These are phyloP conservation scores for Rhynchophorus ferrugineus DNA, from an alignment of 1,140 invertebrate genomes.

Conservation along the genomic window DNA sequence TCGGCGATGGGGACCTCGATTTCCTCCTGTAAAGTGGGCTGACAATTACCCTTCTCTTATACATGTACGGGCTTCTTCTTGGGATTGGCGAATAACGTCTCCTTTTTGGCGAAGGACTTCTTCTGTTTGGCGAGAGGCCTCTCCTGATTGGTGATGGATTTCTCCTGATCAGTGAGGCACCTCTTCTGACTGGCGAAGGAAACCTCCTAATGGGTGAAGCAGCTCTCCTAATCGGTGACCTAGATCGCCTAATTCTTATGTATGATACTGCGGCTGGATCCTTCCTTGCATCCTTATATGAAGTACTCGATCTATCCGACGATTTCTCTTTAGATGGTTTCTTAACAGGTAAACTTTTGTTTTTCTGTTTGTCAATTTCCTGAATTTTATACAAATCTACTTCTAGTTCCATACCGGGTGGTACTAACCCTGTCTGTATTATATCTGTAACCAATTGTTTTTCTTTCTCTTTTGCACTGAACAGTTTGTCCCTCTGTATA, in stretches of 20 bases:
- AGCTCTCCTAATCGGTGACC: not conserved
- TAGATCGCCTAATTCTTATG: not conserved
- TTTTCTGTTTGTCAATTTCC: conserved; percentile 1
- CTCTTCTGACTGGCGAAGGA: not conserved
- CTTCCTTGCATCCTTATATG: not conserved
- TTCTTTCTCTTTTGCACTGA: conserved; percentile 35
- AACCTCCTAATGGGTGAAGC: not conserved
- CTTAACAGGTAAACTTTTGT: not conserved
- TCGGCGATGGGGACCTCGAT: not conserved
- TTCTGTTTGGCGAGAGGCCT: not conserved
- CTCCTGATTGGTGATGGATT: not conserved
- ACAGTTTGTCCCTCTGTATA: conserved; percentile 36
- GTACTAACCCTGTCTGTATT: conserved; percentile 38
- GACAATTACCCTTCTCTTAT: conserved; percentile 8
- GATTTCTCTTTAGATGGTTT: not conserved
- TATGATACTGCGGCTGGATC: not conserved
- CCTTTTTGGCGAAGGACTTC: conserved; percentile 1
- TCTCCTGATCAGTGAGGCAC: not conserved
- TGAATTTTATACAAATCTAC: conserved; percentile 24
- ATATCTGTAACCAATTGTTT: conserved; percentile 33
- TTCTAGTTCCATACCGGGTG: conserved; percentile 40
- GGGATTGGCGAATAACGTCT: not conserved
- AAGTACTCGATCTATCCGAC: not conserved
- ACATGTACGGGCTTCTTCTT: conserved; percentile 4
- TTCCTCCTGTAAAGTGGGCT: not conserved